phyloP scores from a whole-genome alignment of 2,888 invertebrate species.

The Himalopsyche kuldschensis region DNA sequence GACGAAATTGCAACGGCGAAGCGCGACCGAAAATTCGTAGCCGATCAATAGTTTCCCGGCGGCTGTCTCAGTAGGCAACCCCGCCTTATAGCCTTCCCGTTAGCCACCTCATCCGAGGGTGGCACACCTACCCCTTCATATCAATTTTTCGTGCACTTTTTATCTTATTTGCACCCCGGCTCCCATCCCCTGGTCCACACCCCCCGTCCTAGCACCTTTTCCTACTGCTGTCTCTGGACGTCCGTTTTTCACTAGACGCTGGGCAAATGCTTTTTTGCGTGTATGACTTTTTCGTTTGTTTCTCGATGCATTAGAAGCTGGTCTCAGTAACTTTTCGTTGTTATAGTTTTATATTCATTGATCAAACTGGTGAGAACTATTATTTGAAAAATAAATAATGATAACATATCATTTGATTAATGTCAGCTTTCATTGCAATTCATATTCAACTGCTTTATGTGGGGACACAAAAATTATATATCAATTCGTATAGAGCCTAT shows the following conservation, averaged over 20 bases:
- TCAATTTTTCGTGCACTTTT: constrained; percentile 40
- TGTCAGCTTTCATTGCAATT: no score
- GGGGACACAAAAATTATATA: no score
- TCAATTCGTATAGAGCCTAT: no score
- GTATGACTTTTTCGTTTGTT: neutral
- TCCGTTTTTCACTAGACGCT: neutral
- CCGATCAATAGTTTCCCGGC: constrained; percentile 39
- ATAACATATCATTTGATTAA: no score
- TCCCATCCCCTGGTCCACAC: constrained; percentile 6
- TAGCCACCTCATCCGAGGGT: neutral
- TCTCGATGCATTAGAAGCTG: neutral
- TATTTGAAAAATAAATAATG: no score
- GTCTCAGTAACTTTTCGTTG: no score
- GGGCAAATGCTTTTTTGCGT: constrained; percentile 13
- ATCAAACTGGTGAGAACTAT: no score
- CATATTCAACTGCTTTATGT: no score
- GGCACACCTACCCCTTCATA: constrained; percentile 27
- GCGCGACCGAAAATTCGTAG: constrained; percentile 39
- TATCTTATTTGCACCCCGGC: constrained; percentile 36
- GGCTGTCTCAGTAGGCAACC: constrained; percentile 13
- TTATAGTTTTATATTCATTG: no score
- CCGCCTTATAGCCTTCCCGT: neutral
- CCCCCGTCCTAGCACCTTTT: constrained; percentile 7
- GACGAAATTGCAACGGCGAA: constrained; percentile 37
- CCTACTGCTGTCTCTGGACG: constrained; percentile 16